phyloP scores from a whole-genome alignment of 1,140 invertebrate genomes.

The Potamilus streckersoni region DNA sequence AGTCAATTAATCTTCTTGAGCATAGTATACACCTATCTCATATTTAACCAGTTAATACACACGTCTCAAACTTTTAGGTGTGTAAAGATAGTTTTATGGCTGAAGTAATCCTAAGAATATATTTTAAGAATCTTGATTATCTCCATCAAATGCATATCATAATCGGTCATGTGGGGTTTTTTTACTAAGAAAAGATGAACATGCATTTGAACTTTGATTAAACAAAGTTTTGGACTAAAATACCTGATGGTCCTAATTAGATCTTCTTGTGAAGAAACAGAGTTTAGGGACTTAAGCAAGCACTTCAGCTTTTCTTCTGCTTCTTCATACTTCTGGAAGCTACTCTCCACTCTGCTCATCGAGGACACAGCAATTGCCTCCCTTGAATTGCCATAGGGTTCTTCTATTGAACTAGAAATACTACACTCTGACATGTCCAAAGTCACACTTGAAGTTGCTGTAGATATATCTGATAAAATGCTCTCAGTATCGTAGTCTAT shows the following conservation, averaged over 20 bases:
- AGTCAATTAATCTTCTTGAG: too few relatives aligned
- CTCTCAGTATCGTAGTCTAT: slow-evolving; percentile 1
- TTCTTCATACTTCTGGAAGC: slow-evolving; percentile 23
- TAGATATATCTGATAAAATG: too few relatives aligned
- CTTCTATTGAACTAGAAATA: neutral
- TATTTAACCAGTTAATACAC: too few relatives aligned
- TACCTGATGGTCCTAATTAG: slow-evolving; percentile 48
- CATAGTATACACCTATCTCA: too few relatives aligned
- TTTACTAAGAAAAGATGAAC: too few relatives aligned
- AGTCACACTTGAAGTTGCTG: slow-evolving; percentile 10
- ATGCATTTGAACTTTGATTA: neutral
- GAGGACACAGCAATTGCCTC: slow-evolving; percentile 6
- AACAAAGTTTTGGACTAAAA: neutral
- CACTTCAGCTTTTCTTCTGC: slow-evolving; percentile 35
- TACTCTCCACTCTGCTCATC: neutral
- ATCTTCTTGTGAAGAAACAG: slow-evolving; percentile 51
- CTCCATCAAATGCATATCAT: too few relatives aligned
- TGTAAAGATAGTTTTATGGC: neutral
- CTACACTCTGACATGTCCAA: slow-evolving; percentile 4
- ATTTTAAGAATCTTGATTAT: neutral
- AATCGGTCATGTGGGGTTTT: too few relatives aligned
- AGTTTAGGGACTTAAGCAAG: slow-evolving; percentile 36
- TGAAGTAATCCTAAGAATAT: neutral
- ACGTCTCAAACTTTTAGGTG: neutral
- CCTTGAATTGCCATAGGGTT: neutral